phyloP scores from a whole-genome alignment of 2,113 vertebrate genomes.

The Nerophis lumbriciformis region DNA sequence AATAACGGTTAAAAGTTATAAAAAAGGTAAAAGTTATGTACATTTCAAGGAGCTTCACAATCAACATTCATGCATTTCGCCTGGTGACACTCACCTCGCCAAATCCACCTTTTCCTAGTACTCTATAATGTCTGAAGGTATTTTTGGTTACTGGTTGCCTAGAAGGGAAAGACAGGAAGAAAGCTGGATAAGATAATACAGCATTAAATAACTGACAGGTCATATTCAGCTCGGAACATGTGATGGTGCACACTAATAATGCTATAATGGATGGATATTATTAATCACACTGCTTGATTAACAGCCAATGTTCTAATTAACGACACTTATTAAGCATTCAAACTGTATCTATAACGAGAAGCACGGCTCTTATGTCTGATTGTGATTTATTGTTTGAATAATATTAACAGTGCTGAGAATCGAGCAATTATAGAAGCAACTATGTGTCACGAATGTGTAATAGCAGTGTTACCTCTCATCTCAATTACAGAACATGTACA shows the following conservation, averaged over 20 bases:
- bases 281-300: slow-evolving; percentile 48
- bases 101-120: slow-evolving; percentile 93
- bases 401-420: neutral
- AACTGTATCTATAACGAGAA: slow-evolving; percentile 28
- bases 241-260: slow-evolving; percentile 47
- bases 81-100: slow-evolving; percentile 82
- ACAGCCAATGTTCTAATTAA: slow-evolving; percentile 41
- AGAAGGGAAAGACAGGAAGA: slow-evolving; percentile 37
- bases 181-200: slow-evolving; percentile 15
- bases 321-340: slow-evolving; percentile 54
- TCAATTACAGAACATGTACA: too few relatives aligned
- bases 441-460: neutral
- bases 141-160: slow-evolving; percentile 92
- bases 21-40: too few relatives aligned
- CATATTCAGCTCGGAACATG: slow-evolving; percentile 27
- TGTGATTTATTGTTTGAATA: neutral
- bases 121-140: slow-evolving; percentile 90
- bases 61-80: neutral
- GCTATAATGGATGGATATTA: slow-evolving; percentile 50
- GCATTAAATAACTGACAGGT: slow-evolving; percentile 14
- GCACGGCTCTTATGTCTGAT: slow-evolving; percentile 22
- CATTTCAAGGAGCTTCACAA: neutral
- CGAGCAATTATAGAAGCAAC: neutral
- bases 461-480: neutral
- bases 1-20: too few relatives aligned